Base-by-base conservation (phyloP, 2,113 vertebrate species). In the Strigops habroptila region DNA sequence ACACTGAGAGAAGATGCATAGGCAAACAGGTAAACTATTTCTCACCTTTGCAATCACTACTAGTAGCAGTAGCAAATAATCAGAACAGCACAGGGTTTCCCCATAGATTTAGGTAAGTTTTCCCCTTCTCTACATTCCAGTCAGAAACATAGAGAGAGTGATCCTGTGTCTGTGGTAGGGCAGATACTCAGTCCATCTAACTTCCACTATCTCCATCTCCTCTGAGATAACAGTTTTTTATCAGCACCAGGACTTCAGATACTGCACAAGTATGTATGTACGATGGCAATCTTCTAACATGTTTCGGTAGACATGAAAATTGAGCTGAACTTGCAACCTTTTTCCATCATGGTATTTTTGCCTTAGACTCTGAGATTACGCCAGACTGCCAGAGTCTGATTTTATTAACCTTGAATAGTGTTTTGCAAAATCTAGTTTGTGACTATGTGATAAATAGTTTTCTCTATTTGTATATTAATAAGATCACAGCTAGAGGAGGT, bases 401-500 rank as follows among this genome's bases (percentile, higher is more conserved):
- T 94, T 81, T 55, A 80, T 87, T 83, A 94, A 83, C 37, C 33
- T 23, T 84, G n/a, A 94, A 62, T 3, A 86, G 76, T 35, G 53
- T 85, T 91, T 88, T 90, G 68, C 64, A 88, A 95, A 93, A 90
- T 12, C 63, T 52, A 17, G 31, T 88, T 94, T 90, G 83, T 48
- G 49, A 88, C 19, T 62, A 44, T 17, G 53, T 77, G 85, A 87
- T 94, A 82, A 87, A 95, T 53, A 59, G 49, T 27, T 74, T 90
- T 90, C 62, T 67, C 17, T 43, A 65, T 85, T 65, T 53, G 31
- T 64, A 51, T 37, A 37, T 82, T 79, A 88, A 82, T 74, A 78
- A 90, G 78, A 52, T 79, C 55, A 80, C 14, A 73, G 39, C 28
- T 69, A 87, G 18, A 94, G n/a, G 37, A 73, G 18, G 39, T 52